Base-by-base conservation (phyloP, 2,113 vertebrate genomes). In the Engraulis encrasicolus region DNA sequence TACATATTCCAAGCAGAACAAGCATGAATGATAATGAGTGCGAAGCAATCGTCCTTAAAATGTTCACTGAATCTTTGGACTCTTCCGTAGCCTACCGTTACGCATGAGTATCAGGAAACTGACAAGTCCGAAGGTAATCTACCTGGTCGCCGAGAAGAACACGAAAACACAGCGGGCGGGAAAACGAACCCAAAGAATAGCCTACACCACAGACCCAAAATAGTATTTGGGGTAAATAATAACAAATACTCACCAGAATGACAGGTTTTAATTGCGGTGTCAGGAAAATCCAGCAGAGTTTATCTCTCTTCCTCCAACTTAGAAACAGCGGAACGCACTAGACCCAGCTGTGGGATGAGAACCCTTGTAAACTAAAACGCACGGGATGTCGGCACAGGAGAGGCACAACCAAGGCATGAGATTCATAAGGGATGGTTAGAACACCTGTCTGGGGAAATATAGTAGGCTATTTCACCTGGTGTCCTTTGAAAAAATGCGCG, bases 231-330 rank as follows among this genome's bases (percentile, higher is more conserved):
- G n/a, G 7, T 14, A 2, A 1, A 14, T 27, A 11, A 27, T 6
- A 31, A 14, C 0, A 2, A 12, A 31, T 66, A 66, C 58, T 66
- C n/a, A 66, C 58, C 58, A 66, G 23, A 66, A 66, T 66, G 23
- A 12, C 7, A 2, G 58, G 5, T 66, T 23, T 66, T 31, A 66
- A 6, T 66, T 11, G 12, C 23, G 58, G 58, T 66, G 23, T 31
- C 58, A 27, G 58, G 58, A 66, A 66, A 31, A 66, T 66, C 58
- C 58, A 27, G 58, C 58, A 23, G 58, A 66, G 58, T 66, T 66
- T 66, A 27, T 66, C 58, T 12, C 58, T 66, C 58, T 66, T 23
- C 58, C 58, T 66, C 58, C 58, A 66, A 66, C n/a, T 66, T 66
- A 23, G 58, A 66, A 27, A 66, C 58, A 66, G 58, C 58, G n/a